phyloP scores from a whole-genome alignment of 2,888 invertebrate genomes.

The Tholera decimalis region DNA sequence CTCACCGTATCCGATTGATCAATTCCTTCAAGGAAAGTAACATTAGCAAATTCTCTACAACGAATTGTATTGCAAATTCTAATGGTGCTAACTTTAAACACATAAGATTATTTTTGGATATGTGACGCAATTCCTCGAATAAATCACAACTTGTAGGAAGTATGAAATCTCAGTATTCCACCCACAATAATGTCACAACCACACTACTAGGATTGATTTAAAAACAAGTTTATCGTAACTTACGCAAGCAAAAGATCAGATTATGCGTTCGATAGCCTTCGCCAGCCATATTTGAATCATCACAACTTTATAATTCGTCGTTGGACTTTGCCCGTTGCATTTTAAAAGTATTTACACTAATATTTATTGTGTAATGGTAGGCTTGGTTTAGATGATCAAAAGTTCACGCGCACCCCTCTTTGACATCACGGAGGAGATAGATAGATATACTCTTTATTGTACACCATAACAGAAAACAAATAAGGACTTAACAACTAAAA shows the following conservation, averaged over 20 bases:
- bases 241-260: slow-evolving; percentile 13
- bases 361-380: not conserved
- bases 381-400: too few relatives aligned
- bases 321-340: not conserved
- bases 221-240: not conserved
- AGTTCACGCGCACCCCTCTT: too few relatives aligned
- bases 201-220: not conserved
- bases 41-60: not conserved
- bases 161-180: not conserved
- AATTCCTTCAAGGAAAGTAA: not conserved
- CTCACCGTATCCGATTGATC: not conserved
- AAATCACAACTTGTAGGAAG: not conserved
- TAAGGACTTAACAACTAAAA: too few relatives aligned
- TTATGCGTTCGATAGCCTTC: slow-evolving; percentile 24
- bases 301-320: not conserved
- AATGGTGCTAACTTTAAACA: not conserved
- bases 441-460: too few relatives aligned
- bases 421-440: too few relatives aligned
- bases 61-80: not conserved
- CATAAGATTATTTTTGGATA: not conserved
- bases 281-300: slow-evolving; percentile 9
- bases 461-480: too few relatives aligned
- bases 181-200: slow-evolving; percentile 2
- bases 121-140: not conserved
- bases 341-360: not conserved